Conservation (phyloP, 2,113 vertebrate species). For the Anoplopoma fimbria region DNA sequence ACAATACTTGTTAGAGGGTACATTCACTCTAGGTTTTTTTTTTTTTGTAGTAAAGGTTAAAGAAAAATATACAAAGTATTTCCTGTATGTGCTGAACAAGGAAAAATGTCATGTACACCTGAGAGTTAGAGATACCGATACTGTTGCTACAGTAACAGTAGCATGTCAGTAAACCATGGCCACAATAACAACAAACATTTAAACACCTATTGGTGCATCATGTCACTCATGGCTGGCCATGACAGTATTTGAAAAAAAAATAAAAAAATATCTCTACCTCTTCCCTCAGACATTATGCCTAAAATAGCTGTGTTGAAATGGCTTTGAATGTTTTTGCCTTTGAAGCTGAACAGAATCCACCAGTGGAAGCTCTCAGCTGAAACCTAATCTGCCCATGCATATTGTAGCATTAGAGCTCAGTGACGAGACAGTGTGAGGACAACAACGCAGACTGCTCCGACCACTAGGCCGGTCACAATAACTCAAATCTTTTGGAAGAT, state of each 20-base stretch:
- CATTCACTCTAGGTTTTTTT: neutral
- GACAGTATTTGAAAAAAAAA: neutral
- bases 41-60: no score
- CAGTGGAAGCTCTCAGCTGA: slow-evolving; percentile 28
- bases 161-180: neutral
- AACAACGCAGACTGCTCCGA: slow-evolving; percentile 72
- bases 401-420: slow-evolving; percentile 41
- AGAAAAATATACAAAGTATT: neutral
- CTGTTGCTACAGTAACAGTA: neutral
- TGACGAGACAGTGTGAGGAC: neutral
- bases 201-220: neutral
- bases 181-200: neutral
- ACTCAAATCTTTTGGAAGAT: neutral
- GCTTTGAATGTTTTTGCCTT: slow-evolving; percentile 24
- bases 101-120: neutral
- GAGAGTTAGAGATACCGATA: neutral
- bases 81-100: neutral
- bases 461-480: slow-evolving; percentile 80
- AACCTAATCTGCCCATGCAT: slow-evolving; percentile 62
- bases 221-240: neutral
- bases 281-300: neutral
- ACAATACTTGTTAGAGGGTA: neutral
- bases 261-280: neutral
- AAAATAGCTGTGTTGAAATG: slow-evolving; percentile 7
- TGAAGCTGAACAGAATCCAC: slow-evolving; percentile 23